These are phyloP conservation scores for human DNA, from an alignment of 2,113 vertebrate genomes.

Conservation along the genomic window DNA sequence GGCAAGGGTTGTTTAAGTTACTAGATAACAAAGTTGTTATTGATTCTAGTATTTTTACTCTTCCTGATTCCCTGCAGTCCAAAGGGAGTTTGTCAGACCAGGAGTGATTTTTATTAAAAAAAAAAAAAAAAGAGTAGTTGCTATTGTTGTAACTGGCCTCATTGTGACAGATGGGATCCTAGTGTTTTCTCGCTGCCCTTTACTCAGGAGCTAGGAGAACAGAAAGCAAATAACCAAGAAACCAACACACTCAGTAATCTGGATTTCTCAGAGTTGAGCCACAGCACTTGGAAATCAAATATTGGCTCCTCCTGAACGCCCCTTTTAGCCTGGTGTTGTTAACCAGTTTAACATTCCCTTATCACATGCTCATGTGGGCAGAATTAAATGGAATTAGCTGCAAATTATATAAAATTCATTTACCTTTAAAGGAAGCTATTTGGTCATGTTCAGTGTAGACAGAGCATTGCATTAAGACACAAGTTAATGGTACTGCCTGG, in stretches of 20 bases:
- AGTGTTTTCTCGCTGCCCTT: constrained; percentile 66
- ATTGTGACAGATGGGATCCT: constrained; percentile 75
- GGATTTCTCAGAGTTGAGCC: constrained; percentile 67
- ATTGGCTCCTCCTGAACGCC: constrained; percentile 69
- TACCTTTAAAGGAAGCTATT: constrained; percentile 85
- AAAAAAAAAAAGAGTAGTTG: neutral
- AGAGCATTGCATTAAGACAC: constrained; percentile 82
- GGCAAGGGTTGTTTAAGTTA: constrained; percentile 73
- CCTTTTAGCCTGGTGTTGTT: constrained; percentile 71
- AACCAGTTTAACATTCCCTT: constrained; percentile 80
- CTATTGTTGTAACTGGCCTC: constrained; percentile 52
- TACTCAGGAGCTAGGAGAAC: constrained; percentile 58
- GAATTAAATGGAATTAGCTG: constrained; percentile 86
- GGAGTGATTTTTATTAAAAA: constrained; percentile 56
- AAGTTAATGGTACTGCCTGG: constrained; percentile 83
- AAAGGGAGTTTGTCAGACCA: constrained; percentile 34
- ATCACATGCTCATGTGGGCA: constrained; percentile 85
- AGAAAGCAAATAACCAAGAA: constrained; percentile 74
- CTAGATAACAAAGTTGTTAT: constrained; percentile 77
- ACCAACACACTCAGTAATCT: constrained; percentile 65
- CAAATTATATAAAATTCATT: constrained; percentile 88
- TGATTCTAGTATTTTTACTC: constrained; percentile 77
- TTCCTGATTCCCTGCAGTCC: constrained; percentile 67
- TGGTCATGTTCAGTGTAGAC: constrained; percentile 76
- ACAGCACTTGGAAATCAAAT: constrained; percentile 70